Evolutionary conservation across 2,888 invertebrate genomes (phyloP).

Genomic region (Synanthedon myopaeformis): DNA sequence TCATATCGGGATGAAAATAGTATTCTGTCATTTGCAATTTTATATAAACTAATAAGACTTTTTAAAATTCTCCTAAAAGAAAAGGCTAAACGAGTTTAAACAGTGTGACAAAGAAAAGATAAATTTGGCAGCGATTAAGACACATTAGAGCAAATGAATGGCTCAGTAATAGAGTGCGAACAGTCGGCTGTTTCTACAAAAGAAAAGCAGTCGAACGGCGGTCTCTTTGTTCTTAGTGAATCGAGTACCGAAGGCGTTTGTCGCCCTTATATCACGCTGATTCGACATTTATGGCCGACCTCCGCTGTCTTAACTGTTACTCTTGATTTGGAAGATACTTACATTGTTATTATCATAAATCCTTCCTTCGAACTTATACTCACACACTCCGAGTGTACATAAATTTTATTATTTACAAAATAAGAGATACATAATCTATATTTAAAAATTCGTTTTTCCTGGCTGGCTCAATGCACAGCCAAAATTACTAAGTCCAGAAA

Average conservation of each 20-base stretch:
- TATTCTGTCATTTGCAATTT: too few species aligned
- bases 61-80: too few species aligned
- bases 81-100: neutral
- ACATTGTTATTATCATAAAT: conserved; percentile 18
- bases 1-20: too few species aligned
- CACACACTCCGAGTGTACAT: conserved; percentile 6
- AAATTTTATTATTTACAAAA: neutral
- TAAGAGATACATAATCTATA: too few species aligned
- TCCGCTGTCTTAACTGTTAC: conserved; percentile 35
- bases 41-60: too few species aligned
- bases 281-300: conserved; percentile 60
- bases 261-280: conserved; percentile 63
- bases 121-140: conserved; percentile 47
- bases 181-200: conserved; percentile 50
- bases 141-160: conserved; percentile 58
- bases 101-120: conserved; percentile 15
- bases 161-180: conserved; percentile 57
- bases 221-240: conserved; percentile 63
- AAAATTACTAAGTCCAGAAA: too few species aligned
- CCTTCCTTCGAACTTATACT: conserved; percentile 5
- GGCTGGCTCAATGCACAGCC: too few species aligned
- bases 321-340: conserved; percentile 34
- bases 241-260: conserved; percentile 60
- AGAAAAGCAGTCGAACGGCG: conserved; percentile 51
- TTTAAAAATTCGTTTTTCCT: too few species aligned